phyloP scores from a whole-genome alignment of 2,113 vertebrate species.

The Tetrao urogallus region DNA sequence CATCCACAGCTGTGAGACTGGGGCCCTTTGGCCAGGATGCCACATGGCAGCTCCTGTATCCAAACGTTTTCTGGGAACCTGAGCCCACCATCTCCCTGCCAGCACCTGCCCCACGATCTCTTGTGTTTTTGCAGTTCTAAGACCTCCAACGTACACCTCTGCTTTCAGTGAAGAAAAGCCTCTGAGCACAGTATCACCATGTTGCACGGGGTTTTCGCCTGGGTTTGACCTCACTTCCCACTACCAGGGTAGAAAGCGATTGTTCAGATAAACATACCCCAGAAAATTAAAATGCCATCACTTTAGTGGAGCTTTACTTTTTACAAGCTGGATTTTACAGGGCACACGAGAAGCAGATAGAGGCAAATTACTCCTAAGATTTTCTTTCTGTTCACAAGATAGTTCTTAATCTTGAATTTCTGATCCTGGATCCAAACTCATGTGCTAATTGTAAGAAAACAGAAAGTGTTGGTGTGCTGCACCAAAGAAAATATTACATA shows the following conservation, averaged over 20 bases:
- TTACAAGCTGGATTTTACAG: neutral
- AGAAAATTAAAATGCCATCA: neutral
- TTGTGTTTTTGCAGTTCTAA: neutral
- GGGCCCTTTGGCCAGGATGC: neutral
- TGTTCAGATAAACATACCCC: neutral
- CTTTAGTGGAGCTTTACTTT: neutral
- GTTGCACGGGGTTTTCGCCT: neutral
- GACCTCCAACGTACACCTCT: neutral
- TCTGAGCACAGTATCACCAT: neutral
- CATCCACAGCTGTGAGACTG: accelerated
- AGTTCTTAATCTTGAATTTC: neutral
- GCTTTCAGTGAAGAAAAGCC: neutral
- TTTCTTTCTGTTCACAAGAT: neutral
- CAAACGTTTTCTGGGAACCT: neutral
- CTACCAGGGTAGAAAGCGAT: neutral
- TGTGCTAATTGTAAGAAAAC: neutral
- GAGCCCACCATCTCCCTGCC: neutral
- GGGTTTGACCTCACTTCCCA: neutral
- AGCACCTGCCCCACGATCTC: accelerated
- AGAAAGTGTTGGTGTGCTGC: neutral
- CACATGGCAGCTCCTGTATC: neutral
- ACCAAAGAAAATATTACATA: neutral
- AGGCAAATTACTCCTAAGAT: neutral
- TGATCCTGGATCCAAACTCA: neutral
- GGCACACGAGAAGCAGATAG: neutral